Evolutionary conservation across 2,888 invertebrate genomes (phyloP), one percentile per base, ranked within the genome.

Genomic region (Heliconius cydno): DNA sequence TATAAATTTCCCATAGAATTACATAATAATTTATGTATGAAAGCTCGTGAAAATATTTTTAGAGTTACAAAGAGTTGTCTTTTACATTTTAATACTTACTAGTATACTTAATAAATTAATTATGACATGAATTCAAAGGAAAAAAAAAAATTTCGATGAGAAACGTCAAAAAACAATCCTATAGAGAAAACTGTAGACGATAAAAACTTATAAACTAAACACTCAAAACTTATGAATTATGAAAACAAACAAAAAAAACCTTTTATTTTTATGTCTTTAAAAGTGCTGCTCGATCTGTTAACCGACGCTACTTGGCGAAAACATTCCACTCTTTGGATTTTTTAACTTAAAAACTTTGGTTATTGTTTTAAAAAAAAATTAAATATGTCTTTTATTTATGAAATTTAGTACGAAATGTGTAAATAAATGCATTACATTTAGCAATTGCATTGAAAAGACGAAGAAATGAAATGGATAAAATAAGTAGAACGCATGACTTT

Each of bases 21-120:
- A 70, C 70, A 70, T 41, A 92, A 92, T 91, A 60, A n/a, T 60
- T n/a, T 60, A 60, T 60, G 88, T 92, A 91, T 90, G 90, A 93
- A 94, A 94, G 94, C 94, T 94, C 94, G 90, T 93, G 94, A 92
- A 91, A 92, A 90, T 90, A 89, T 91, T 90, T 86, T 85, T 87
- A 88, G 90, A 88, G 90, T 93, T 90, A 92, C 89, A 91, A 65
- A 91, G 90, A 92, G 89, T 91, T 95, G 94, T 95, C 94, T 95
- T 95, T 94, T 94, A 91, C 86, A 89, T 90, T 90, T 89, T 89
- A 86, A 86, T 85, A 87, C 86, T 85, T 83, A 82, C 83, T 84
- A 85, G 76, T 80, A 52, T 52, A 83, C 81, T 78, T 82, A 82
- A 84, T 82, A 89, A 87, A 65, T 65, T 41, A 63, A 65, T 22